A percentile compares a stretch with the other conserved stretches of the same genome.
Conservation (phyloP, 1,140 invertebrate species). For the Portunus trituberculatus region DNA sequence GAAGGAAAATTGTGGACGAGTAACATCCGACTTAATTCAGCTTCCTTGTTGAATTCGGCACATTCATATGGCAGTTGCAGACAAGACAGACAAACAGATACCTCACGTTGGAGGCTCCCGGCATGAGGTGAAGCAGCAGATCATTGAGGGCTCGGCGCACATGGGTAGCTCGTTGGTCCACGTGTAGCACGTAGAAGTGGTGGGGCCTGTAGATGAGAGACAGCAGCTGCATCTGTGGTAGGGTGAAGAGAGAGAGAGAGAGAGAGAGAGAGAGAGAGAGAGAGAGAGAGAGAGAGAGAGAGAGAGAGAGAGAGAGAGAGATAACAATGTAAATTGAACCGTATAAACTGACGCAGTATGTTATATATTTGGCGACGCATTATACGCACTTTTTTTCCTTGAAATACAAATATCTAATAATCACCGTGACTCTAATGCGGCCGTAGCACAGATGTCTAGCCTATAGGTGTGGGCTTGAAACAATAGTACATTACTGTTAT, state of each 20-base stretch:
- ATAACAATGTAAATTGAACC: neutral
- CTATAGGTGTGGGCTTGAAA: too few relatives aligned
- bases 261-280: too few relatives aligned
- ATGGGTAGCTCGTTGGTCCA: constrained; percentile 54
- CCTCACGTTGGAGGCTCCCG: constrained; percentile 65
- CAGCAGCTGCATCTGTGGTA: constrained; percentile 75
- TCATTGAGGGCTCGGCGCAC: constrained; percentile 21
- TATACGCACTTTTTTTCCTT: too few relatives aligned
- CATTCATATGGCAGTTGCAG: too few relatives aligned
- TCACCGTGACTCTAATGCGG: too few relatives aligned
- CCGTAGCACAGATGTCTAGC: too few relatives aligned
- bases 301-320: neutral
- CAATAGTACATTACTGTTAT: too few relatives aligned
- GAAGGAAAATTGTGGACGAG: too few relatives aligned
- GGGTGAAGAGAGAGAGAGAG: neutral
- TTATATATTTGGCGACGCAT: too few relatives aligned
- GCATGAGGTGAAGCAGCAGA: constrained; percentile 4
- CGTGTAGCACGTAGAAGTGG: constrained; percentile 74
- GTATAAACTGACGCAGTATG: too few relatives aligned
- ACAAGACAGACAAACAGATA: neutral
- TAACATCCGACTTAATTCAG: neutral
- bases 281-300: neutral
- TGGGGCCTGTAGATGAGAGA: constrained; percentile 67
- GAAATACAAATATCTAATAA: too few relatives aligned
- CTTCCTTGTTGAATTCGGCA: too few relatives aligned